Percentiles rank a stretch among this genome's conserved stretches.
Evolutionary conservation across 2,113 vertebrate species (phyloP).

Genomic region (Zapornia atra): DNA sequence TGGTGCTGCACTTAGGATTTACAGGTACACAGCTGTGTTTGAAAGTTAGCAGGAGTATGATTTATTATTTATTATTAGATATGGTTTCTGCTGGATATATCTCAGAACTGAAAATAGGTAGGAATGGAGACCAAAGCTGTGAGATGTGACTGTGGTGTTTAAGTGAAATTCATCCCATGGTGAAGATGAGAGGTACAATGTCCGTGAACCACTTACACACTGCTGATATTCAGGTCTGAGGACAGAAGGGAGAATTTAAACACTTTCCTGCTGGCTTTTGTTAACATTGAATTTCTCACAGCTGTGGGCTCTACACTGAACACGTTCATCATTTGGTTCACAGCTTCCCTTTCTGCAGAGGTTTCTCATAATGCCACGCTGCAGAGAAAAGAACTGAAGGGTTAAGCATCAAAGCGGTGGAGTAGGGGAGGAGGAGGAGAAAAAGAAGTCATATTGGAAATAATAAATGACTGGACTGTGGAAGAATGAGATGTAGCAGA

Average conservation of each 20-base stretch:
- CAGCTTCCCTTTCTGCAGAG: conserved; percentile 26
- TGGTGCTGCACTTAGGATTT: background rate
- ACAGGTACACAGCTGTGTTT: background rate
- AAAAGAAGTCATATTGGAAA: conserved; percentile 10
- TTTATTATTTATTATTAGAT: background rate
- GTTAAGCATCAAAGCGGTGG: conserved; percentile 20
- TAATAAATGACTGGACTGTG: background rate
- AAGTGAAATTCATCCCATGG: conserved; percentile 9
- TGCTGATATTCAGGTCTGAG: conserved; percentile 37
- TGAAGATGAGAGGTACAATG: conserved; percentile 15
- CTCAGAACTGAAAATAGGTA: conserved; percentile 14
- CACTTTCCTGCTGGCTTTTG: conserved; percentile 40
- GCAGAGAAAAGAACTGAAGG: background rate
- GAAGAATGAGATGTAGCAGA: conserved; percentile 6
- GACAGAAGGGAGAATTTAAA: conserved; percentile 48
- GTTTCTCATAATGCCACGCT: background rate
- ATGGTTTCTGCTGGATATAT: background rate
- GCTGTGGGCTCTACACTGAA: background rate
- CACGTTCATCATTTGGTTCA: conserved; percentile 38
- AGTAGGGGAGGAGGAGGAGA: conserved; percentile 2
- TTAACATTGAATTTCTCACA: conserved; percentile 9
- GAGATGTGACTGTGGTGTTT: background rate
- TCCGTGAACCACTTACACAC: background rate
- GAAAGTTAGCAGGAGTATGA: background rate
- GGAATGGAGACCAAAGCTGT: conserved; percentile 24